Percentiles rank a stretch among this genome's conserved stretches.
Evolutionary conservation across 2,888 invertebrate genomes (phyloP).

Genomic region (Trissolcus brochymenae): DNA sequence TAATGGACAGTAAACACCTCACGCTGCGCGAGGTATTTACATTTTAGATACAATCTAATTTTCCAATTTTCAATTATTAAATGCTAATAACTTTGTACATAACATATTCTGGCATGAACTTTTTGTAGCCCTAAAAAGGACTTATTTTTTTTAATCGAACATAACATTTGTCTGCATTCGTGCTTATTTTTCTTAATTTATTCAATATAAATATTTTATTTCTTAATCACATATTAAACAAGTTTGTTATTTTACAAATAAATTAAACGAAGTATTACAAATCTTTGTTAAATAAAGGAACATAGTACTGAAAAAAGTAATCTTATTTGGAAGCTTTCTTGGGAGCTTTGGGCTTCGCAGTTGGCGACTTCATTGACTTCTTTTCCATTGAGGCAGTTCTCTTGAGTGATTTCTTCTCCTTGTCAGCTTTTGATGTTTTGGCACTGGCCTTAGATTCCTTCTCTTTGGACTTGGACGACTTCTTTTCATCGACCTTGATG

Average conservation of each 20-base stretch:
- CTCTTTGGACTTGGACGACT: background rate
- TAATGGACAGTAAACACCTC: too few relatives aligned
- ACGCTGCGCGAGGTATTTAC: too few relatives aligned
- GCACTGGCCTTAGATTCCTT: background rate
- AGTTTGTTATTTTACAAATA: background rate
- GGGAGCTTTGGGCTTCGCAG: background rate
- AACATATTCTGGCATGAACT: too few relatives aligned
- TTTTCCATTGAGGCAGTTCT: background rate
- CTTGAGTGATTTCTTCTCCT: background rate
- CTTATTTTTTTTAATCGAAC: too few relatives aligned
- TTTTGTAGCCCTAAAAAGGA: too few relatives aligned
- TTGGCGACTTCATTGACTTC: background rate
- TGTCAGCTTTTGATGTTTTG: background rate
- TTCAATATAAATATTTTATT: conserved; percentile 1
- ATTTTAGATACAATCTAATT: too few relatives aligned
- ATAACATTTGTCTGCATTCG: too few relatives aligned
- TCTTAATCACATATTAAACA: background rate
- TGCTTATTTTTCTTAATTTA: too few relatives aligned
- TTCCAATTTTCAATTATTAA: too few relatives aligned
- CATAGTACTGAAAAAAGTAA: background rate
- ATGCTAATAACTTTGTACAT: too few relatives aligned
- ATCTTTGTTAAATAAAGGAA: background rate
- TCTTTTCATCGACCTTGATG: too few relatives aligned
- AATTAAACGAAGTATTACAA: background rate
- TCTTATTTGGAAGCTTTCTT: background rate